phyloP scores from a whole-genome alignment of 2,888 invertebrate genomes.

The Eupithecia pulchellata region DNA sequence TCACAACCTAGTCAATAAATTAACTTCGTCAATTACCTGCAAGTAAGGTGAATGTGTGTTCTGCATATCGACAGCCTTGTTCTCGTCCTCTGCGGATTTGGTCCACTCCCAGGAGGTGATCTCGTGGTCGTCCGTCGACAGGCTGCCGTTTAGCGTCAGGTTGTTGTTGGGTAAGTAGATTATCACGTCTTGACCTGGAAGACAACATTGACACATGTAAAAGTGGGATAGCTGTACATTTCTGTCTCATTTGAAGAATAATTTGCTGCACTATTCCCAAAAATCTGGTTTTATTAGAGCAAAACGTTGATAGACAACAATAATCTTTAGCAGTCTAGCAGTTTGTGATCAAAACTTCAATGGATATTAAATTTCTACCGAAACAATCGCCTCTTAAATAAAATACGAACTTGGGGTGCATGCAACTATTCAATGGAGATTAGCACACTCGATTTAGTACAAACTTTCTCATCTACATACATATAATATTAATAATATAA shows the following conservation, averaged over 20 bases:
- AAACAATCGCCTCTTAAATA: no score
- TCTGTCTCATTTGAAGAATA: no score
- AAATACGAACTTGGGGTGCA: no score
- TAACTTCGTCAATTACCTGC: slow-evolving; percentile 71
- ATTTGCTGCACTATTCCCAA: no score
- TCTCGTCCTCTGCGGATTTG: slow-evolving; percentile 93
- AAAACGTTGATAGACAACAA: no score
- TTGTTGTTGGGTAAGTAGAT: slow-evolving; percentile 95
- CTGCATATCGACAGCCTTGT: slow-evolving; percentile 98
- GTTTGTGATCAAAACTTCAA: no score
- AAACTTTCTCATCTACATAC: not conserved
- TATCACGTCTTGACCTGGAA: slow-evolving; percentile 92
- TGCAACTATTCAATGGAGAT: not conserved
- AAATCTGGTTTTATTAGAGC: no score
- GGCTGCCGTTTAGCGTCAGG: slow-evolving; percentile 94
- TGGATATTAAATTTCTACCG: no score
- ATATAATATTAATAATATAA: no score
- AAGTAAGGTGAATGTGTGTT: slow-evolving; percentile 96
- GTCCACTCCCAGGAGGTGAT: slow-evolving; percentile 98
- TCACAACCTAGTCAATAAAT: no score
- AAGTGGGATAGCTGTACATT: no score
- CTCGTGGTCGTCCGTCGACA: slow-evolving; percentile 96
- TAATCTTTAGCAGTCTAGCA: no score
- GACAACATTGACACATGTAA: not conserved
- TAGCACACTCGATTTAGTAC: not conserved